Evolutionary conservation across 2,113 vertebrate species (phyloP), one percentile per base, ranked within the genome.

Genomic region (Lampris megalopsis): DNA sequence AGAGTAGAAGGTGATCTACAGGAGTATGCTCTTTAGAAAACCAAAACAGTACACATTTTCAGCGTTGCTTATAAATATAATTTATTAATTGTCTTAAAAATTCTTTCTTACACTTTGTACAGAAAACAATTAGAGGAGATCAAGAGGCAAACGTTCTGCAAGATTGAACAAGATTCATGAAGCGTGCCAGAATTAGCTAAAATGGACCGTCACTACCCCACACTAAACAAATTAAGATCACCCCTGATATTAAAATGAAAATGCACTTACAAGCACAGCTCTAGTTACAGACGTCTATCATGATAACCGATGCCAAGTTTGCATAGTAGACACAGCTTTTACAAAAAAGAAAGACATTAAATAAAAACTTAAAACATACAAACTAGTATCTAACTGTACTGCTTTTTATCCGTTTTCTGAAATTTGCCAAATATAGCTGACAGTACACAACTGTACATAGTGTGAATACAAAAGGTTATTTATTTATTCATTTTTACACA

Each of bases 41-140:
- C 54, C 63, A 37, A 42, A 48, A 66, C 54, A 64, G 40, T 38
- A 10, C 38, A 57, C 24, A 49, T 71, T 70, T 84, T 90, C 79
- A 91, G 87, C 94, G 71, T 96, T 97, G 96, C 95, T 98, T 98
- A 98, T 97, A 98, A 99, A 99, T 98, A 99, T 98, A 99, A 98
- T 99, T 99, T 99, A 99, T 98, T 98, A 96, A 95, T 95, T 93
- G 95, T 96, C 87, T 98, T 97, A 97, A 97, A 98, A 98, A 96
- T 95, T 95, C 93, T 97, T 97, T 97, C 94, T 98, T 98, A 97
- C 96, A 98, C 95, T 98, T 98, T 98, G 93, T 97, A 98, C 97
- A 98, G 93, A 92, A 86, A 93, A 93, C 92, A 89, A 84, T 89
- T 86, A 89, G 24, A 94, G 94, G 94, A 96, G 95, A 89, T 87